Base-by-base conservation (phyloP, 2,113 vertebrate genomes). In the Chrysemys picta region DNA sequence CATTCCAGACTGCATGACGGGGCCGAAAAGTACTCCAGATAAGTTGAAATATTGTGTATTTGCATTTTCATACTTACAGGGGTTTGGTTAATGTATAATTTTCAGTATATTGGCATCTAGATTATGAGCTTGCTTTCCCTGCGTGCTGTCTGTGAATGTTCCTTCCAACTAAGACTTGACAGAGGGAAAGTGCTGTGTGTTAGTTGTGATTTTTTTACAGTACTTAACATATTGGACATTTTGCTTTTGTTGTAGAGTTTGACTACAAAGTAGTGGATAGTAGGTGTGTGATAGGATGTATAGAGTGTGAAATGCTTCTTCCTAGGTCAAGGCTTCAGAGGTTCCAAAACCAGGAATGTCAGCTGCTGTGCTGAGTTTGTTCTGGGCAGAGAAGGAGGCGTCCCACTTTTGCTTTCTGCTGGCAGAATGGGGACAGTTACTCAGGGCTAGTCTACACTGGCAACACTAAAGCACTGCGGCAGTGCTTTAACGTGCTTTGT, bases 221-320 rank as follows among this genome's bases (percentile, higher is more conserved):
- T 21, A 72, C 35, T 21, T 38, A 72, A 72, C 9, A 38, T n/a
- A 19, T 21, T 72, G 65, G 31, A 4, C 17, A 31, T 90, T 69
- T 29, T 54, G 0, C 10, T 59, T 47, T 0, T 1, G 0, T 8
- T 84, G 35, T 25, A 19, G 35, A n/a, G 17, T 38, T 38, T 72
- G 65, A 72, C 65, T 10, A 10, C 4, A 21, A n/a, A 72, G 35
- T 38, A 72, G 35, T 38, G 35, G 65, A 38, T 9, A n/a, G 8
- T 89, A 72, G 91, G 59, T 62, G 35, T 17, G 62, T 84, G 49
- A 69, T 93, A 84, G 79, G 47, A 86, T 35, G 38, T 13, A 53
- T 45, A 22, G 13, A 11, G 3, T 38, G n/a, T 72, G 65, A 38
- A 19, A 17, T 72, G 65, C 8, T 38, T 69, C 31, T 69, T 69